Base-by-base conservation (phyloP, 2,113 vertebrate species). In the Phaethornis superciliosus region DNA sequence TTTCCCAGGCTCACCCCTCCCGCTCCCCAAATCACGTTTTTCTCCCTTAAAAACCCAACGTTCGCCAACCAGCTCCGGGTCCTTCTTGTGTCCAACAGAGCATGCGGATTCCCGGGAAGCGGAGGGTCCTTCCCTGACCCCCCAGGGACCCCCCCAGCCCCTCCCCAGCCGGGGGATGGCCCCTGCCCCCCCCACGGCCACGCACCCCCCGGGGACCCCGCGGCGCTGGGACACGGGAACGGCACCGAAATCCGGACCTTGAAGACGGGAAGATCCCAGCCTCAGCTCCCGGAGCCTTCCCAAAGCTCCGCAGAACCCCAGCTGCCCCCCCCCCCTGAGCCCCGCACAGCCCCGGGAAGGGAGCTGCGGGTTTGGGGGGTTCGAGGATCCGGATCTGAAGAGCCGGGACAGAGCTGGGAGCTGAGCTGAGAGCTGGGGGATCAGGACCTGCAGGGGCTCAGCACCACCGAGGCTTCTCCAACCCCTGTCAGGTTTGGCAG, bases 171-270 rank as follows among this genome's bases (percentile, higher is more conserved):
- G 0, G 75, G 82, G 62, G 28, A 56, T 71, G 85, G 19, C 0
- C 56, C 35, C 16, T 6, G 1, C 81, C 42, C 3, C 2, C 69
- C 14, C 4, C 4, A 49, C 54, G 72, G 76, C 79, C 55, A 12
- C 81, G 1, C 11, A 7, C 8, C 23, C 63, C 4, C 13, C 10
- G 0, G 10, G 72, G n/a, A 22, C n/a, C 7, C 24, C 21, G 46
- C 52, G 26, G 62, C 3, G 0, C 72, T 9, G 52, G 67, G 33
- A 56, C 18, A 7, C 47, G 7, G 47, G 20, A 21, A 49, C 47
- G 21, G 47, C 47, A 20, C 47, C 47, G 20, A 49, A 49, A 11
- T 14, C 5, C 5, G 74, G 88, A 58, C 2, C 51, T 3, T 51
- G 70, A 74, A 26, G 4, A 27, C 20, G 7, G 86, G 17, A 19